These are phyloP conservation scores for Theristus sp. DNA, from an alignment of 2,888 invertebrate genomes.

Conservation along the genomic window DNA sequence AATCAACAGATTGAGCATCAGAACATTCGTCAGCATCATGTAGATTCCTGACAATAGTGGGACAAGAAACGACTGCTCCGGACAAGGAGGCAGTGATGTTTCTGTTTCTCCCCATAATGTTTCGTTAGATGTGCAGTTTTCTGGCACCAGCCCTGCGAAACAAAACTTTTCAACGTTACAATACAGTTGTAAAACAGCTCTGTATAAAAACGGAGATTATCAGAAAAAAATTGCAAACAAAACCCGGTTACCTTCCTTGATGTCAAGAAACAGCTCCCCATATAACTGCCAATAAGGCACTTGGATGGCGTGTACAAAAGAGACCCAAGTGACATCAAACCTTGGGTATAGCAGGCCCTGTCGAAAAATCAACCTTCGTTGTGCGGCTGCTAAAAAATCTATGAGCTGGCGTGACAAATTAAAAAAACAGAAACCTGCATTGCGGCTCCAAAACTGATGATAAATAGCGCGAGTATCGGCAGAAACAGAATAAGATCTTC, in stretches of 20 bases:
- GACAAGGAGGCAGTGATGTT: neutral
- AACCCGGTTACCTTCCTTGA: neutral
- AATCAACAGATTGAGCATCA: conserved; percentile 31
- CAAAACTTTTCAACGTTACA: no score
- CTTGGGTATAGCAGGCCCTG: neutral
- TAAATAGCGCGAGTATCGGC: neutral
- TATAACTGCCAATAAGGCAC: neutral
- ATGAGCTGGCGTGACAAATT: no score
- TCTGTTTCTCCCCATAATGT: neutral
- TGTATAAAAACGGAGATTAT: neutral
- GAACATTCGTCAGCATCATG: conserved; percentile 30
- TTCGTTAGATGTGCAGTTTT: neutral
- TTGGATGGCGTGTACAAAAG: neutral
- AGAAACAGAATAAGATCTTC: conserved; percentile 23
- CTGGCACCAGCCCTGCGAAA: neutral
- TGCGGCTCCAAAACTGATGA: conserved; percentile 4
- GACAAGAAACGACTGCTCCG: conserved; percentile 23
- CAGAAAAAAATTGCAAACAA: neutral
- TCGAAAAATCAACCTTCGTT: no score
- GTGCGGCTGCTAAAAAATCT: no score
- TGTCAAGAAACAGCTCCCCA: neutral
- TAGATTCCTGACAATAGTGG: conserved; percentile 27
- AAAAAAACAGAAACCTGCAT: no score
- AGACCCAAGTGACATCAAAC: neutral
- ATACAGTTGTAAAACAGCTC: no score